Evolutionary conservation across 2,888 invertebrate species (phyloP).

Genomic region (Sisyra nigra): DNA sequence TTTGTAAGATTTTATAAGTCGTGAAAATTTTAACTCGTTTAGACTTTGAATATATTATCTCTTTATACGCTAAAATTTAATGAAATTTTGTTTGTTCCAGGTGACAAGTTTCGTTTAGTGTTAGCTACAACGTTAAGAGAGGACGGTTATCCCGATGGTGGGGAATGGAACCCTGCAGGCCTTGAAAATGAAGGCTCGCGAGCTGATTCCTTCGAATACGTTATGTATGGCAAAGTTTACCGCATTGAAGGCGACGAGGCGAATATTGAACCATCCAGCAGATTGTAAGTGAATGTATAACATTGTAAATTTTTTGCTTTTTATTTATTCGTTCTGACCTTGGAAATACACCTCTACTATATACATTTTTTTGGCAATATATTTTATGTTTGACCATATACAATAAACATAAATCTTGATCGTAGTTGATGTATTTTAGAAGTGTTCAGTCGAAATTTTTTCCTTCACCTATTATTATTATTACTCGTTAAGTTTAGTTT

Average conservation of each 20-base stretch:
- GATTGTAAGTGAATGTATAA: conserved; percentile 37
- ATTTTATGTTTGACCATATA: not conserved
- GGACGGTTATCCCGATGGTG: conserved; percentile 91
- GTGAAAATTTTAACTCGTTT: no score
- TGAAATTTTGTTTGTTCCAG: conserved; percentile 15
- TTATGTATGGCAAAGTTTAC: conserved; percentile 97
- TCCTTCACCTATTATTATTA: no score
- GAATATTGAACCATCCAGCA: conserved; percentile 66
- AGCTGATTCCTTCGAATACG: conserved; percentile 97
- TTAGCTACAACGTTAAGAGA: conserved; percentile 89
- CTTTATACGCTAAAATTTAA: no score
- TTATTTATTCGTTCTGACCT: conserved; percentile 4
- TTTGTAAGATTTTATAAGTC: no score
- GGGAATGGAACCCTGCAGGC: conserved; percentile 76
- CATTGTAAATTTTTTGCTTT: conserved; percentile 2
- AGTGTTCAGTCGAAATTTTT: no score
- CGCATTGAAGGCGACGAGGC: conserved; percentile 92
- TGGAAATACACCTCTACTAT: not conserved
- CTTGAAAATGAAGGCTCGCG: conserved; percentile 74
- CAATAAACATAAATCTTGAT: not conserved
- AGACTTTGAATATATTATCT: not conserved
- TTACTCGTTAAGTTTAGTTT: no score
- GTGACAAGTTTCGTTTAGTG: conserved; percentile 65
- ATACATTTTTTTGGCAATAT: not conserved
- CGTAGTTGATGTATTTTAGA: no score